These are phyloP conservation scores for Metellina segmentata DNA, from an alignment of 2,888 invertebrate genomes.

Conservation along the genomic window DNA sequence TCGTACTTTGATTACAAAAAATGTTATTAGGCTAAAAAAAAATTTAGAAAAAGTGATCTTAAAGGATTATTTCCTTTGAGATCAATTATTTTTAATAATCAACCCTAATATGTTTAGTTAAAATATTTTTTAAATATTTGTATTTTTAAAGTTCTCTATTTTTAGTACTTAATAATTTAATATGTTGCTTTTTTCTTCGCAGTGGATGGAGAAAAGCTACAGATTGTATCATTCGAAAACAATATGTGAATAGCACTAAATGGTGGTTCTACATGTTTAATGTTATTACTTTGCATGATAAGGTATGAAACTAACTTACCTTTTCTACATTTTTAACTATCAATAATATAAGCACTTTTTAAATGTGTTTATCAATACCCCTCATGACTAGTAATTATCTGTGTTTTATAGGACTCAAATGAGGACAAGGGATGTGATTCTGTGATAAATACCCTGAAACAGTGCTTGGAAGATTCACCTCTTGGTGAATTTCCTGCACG, in stretches of 20 bases:
- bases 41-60: no score
- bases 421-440: slow-evolving; percentile 79
- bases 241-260: slow-evolving; percentile 85
- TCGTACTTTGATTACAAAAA: no score
- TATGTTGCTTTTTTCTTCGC: slow-evolving; percentile 56
- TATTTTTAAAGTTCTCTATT: no score
- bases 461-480: slow-evolving; percentile 91
- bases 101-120: no score
- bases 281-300: neutral
- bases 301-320: neutral
- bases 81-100: no score
- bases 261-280: slow-evolving; percentile 90
- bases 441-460: slow-evolving; percentile 85
- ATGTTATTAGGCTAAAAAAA: no score
- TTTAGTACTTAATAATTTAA: neutral
- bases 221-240: slow-evolving; percentile 83
- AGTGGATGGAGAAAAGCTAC: slow-evolving; percentile 92
- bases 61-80: no score
- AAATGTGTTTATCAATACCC: no score
- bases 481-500: slow-evolving; percentile 91
- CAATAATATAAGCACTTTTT: no score
- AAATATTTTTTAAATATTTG: no score
- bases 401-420: slow-evolving; percentile 68
- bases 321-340: no score
- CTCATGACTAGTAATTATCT: neutral